Evolutionary conservation across 2,797 vertebrate species (phyloP).

Genomic region (Rhynchonycteris naso): DNA sequence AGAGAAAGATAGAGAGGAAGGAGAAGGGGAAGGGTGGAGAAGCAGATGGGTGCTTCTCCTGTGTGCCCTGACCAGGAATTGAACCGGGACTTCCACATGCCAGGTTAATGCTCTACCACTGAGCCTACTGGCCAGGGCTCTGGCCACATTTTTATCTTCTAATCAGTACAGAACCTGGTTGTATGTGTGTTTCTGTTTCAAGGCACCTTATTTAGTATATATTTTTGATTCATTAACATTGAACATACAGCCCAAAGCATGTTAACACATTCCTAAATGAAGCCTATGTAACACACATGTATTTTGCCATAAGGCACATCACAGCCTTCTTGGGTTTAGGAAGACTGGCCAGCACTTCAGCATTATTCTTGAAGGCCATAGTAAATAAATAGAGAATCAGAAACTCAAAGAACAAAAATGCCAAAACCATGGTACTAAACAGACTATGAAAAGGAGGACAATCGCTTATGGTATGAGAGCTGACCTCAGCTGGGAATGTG

Average conservation of each 20-base stretch:
- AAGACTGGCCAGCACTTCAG: neutral
- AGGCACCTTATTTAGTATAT: neutral
- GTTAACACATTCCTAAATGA: neutral
- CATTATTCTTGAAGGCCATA: neutral
- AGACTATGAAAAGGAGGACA: neutral
- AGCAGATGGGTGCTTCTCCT: too few species aligned
- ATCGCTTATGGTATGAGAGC: neutral
- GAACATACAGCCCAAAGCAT: neutral
- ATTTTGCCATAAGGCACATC: neutral
- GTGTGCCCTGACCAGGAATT: too few species aligned
- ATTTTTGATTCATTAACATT: neutral
- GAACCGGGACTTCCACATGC: too few species aligned
- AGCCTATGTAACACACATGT: neutral
- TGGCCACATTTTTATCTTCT: neutral
- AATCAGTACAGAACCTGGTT: neutral
- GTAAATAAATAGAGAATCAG: neutral
- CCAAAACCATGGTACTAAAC: neutral
- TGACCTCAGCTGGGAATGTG: neutral
- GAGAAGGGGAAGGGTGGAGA: too few species aligned
- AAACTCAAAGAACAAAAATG: neutral
- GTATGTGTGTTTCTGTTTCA: neutral
- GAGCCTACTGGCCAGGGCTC: neutral
- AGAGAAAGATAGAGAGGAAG: too few species aligned
- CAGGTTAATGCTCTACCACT: too few species aligned
- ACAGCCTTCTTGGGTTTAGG: neutral